Conservation (phyloP, 2,113 vertebrate genomes). For the Dipodomys spectabilis region DNA sequence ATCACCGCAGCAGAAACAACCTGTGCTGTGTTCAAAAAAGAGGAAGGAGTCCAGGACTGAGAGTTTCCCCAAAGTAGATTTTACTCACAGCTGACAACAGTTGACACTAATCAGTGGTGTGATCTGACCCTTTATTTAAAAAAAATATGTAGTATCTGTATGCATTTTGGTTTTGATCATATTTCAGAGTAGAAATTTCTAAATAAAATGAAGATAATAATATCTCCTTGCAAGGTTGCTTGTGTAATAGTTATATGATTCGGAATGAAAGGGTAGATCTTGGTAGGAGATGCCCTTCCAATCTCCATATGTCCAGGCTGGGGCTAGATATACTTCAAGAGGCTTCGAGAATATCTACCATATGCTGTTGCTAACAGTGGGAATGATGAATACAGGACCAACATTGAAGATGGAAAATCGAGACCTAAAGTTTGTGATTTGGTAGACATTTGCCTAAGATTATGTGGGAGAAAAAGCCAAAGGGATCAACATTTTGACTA, state of each 20-base stretch:
- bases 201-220: background rate
- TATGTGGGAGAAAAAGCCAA: background rate
- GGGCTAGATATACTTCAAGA: background rate
- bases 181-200: background rate
- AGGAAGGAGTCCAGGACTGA: no score
- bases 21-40: no score
- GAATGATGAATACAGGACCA: background rate
- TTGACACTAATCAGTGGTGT: no score
- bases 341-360: accelerated
- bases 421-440: background rate
- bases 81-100: no score
- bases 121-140: no score
- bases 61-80: no score
- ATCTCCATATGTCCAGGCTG: accelerated
- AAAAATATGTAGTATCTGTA: no score
- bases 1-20: background rate
- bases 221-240: background rate
- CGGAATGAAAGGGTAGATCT: background rate
- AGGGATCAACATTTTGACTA: background rate
- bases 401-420: accelerated
- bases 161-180: conserved; percentile 4
- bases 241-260: background rate
- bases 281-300: background rate
- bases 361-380: background rate
- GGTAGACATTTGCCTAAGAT: background rate